Evolutionary conservation across 2,113 vertebrate genomes (phyloP).

Genomic region (Cololabis saira): DNA sequence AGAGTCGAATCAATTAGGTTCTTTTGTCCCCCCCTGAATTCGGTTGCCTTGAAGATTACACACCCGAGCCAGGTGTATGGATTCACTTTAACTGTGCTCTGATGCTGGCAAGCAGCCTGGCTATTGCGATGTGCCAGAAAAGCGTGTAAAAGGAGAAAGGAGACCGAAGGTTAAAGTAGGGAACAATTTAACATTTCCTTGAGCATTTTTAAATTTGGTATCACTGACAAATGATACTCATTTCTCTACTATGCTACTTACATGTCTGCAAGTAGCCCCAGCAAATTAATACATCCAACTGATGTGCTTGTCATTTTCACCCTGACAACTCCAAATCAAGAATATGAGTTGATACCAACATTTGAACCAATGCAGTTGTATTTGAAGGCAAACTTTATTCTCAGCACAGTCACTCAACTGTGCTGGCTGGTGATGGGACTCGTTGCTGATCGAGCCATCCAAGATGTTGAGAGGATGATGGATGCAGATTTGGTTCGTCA

Average conservation of each 20-base stretch:
- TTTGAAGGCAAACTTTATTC: not conserved
- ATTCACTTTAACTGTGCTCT: constrained; percentile 22
- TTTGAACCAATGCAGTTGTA: not conserved
- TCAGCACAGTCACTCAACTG: not conserved
- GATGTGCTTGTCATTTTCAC: not conserved
- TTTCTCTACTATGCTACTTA: constrained; percentile 1
- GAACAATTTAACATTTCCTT: not conserved
- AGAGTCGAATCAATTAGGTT: too few species aligned
- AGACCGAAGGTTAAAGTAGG: not conserved
- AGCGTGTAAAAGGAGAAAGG: not conserved
- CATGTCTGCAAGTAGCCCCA: not conserved
- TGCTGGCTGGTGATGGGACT: constrained; percentile 12
- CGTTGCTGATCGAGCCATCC: not conserved
- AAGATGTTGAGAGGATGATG: constrained; percentile 6
- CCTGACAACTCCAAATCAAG: too few species aligned
- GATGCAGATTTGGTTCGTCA: constrained; percentile 18
- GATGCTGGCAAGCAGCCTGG: constrained; percentile 24
- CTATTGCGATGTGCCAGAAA: constrained; percentile 5
- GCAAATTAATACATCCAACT: constrained; percentile 3
- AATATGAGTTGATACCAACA: not conserved
- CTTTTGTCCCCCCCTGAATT: not conserved
- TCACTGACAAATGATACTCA: not conserved
- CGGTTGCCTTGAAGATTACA: not conserved
- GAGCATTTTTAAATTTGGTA: not conserved
- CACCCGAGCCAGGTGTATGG: not conserved